phyloP scores from a whole-genome alignment of 2,797 vertebrate genomes.

The Tarsius wallacei region DNA sequence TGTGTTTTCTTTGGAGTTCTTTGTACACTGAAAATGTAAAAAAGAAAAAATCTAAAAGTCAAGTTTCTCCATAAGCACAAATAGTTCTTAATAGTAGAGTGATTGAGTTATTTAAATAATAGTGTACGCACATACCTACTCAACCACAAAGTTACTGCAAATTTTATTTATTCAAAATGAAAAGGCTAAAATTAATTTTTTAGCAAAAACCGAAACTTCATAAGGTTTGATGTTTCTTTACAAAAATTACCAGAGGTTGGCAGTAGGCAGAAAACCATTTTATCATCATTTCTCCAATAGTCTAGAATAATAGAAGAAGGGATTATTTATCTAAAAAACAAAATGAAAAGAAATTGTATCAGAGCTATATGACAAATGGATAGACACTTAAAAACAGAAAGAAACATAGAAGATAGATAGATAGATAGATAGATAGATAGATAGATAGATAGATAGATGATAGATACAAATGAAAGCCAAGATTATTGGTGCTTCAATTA shows the following conservation, averaged over 20 bases:
- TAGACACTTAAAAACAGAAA: background rate
- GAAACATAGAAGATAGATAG: background rate
- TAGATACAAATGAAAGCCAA: background rate
- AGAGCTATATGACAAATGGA: background rate
- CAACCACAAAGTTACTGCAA: background rate
- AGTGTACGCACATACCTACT: background rate
- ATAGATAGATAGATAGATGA: too few species aligned
- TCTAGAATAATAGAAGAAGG: background rate
- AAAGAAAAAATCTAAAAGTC: constrained; percentile 50
- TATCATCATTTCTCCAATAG: background rate
- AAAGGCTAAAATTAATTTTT: constrained; percentile 73
- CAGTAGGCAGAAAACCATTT: background rate
- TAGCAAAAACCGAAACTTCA: constrained; percentile 62
- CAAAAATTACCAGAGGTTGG: background rate
- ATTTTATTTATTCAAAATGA: constrained; percentile 14
- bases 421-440: too few species aligned
- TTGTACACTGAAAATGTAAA: background rate
- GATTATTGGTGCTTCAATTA: background rate
- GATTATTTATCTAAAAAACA: background rate
- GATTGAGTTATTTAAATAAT: constrained; percentile 73
- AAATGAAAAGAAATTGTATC: background rate
- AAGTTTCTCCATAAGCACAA: background rate
- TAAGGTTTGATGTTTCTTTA: constrained; percentile 37
- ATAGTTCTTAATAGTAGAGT: background rate
- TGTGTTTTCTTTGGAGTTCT: background rate